Base-by-base conservation (phyloP, 2,888 invertebrate species). In the Orthosia gracilis region DNA sequence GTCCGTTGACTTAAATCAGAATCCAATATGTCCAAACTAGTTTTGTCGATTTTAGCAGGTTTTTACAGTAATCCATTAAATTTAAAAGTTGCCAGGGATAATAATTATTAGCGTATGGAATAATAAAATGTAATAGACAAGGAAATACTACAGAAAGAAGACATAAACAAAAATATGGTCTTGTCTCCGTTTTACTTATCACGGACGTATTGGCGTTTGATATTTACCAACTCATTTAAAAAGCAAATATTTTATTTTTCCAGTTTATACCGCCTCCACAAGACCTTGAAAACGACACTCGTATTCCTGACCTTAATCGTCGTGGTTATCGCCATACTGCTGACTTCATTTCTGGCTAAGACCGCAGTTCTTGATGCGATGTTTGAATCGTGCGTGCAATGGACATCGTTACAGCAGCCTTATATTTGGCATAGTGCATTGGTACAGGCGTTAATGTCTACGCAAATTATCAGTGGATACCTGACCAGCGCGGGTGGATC, bases 401-500 rank as follows among this genome's bases (percentile, higher is more conserved):
- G 96, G 96, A 81, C 87, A 65, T 91, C 93, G 69, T 81, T 96
- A 13, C 87, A 90, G 2, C 90, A 95, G 73, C 95, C 96, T 0
- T 92, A 92, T 47, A 93, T 96, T 79, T 97, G 97, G 97, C 97
- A 97, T 88, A 97, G 97, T 84, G 97, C 97, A 0, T 91, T 97
- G 80, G 97, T 97, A 52, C 97, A 97, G 91, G 97, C 97, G 62
- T 94, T 97, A 86, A 93, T 97, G 88, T 97, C 97, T 0, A 97
- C 97, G 3, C 97, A 97, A 72, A 94, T 97, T 62, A 97, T 97
- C 77, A 97, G 97, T 85, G 97, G 97, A 31, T 97, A 97, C 79
- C 96, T 97, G 73, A 96, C 97, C 49, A 97, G 97, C 61, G 97
- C 97, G 59, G 97, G 97, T 17, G 97, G 97, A 40, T 96, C 97